Base-by-base conservation (phyloP, 2,797 vertebrate genomes). In the Eidolon dupreanum region DNA sequence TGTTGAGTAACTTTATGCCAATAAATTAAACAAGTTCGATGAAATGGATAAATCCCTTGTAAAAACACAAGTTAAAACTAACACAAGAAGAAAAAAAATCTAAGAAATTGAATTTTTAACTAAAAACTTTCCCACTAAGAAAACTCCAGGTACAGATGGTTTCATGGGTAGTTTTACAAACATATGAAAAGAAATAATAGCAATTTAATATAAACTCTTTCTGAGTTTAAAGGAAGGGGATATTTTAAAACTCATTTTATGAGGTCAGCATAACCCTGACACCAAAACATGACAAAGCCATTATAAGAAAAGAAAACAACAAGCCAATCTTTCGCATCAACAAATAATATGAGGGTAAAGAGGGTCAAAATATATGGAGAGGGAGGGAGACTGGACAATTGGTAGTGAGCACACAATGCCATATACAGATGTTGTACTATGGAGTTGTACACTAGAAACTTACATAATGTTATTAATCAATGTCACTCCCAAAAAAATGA, bases 241-340 rank as follows among this genome's bases (percentile, higher is more conserved):
- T 57, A 81, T 36, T 88, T 96, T 82, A 33, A 82, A 93, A 88
- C 31, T 92, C 88, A 74, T 81, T 95, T 93, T 95, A 97, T 92
- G 68, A 95, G 90, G 87, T 94, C 81, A 81, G 24, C 31, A 84
- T 71, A 96, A 97, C 79, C 49, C 41, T 55, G 61, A 73, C 53
- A 93, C 75, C 53, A 90, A 94, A 92, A 75, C 31, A 86, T 82
- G 57, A 86, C 36, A 86, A 93, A 96, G 12, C 17, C 33, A 71
- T 89, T 89, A 93, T 1, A 70, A 94, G 33, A 88, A 94, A 92
- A 94, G 59, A 88, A 94, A 94, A 49, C 41, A 68, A 78, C 19
- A 94, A 49, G 49, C 61, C 24, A 57, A 43, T 59, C 24, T 88
- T 55, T 87, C 12, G 36, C 65, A 82, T 81, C 77, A 96, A 93